Conservation (phyloP, 2,113 vertebrate genomes). For the Notarius quadriscutis region DNA sequence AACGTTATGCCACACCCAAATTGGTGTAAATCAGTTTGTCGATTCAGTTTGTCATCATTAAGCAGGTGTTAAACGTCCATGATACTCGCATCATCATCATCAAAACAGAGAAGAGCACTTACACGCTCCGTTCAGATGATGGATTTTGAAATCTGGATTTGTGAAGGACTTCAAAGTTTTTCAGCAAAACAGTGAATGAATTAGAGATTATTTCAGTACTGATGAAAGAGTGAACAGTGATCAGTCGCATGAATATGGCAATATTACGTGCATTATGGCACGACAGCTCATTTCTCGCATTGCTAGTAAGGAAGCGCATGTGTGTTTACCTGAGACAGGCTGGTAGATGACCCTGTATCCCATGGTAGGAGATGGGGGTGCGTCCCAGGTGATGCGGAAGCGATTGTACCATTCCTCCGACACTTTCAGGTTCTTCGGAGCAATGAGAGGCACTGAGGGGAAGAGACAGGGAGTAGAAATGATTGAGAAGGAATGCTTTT, state of each 20-base stretch:
- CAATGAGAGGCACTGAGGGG: conserved; percentile 80
- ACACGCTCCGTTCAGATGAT: not conserved
- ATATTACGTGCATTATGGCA: not conserved
- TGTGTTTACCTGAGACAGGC: conserved; percentile 78
- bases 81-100: not conserved
- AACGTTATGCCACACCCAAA: not conserved
- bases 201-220: not conserved
- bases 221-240: not conserved
- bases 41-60: not conserved
- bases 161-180: not conserved
- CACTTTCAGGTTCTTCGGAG: conserved; percentile 83
- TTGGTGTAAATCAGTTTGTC: not conserved
- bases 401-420: conserved; percentile 98
- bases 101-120: not conserved
- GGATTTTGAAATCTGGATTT: not conserved
- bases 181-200: not conserved
- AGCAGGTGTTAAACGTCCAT: not conserved
- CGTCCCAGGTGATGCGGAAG: conserved; percentile 90
- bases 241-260: not conserved
- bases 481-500: not conserved
- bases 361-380: conserved; percentile 82
- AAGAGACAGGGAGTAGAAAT: conserved; percentile 20
- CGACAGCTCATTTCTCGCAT: not conserved
- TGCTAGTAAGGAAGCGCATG: not conserved
- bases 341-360: conserved; percentile 94